Conservation (phyloP, 2,797 vertebrate genomes). For the Halcyon badia region DNA sequence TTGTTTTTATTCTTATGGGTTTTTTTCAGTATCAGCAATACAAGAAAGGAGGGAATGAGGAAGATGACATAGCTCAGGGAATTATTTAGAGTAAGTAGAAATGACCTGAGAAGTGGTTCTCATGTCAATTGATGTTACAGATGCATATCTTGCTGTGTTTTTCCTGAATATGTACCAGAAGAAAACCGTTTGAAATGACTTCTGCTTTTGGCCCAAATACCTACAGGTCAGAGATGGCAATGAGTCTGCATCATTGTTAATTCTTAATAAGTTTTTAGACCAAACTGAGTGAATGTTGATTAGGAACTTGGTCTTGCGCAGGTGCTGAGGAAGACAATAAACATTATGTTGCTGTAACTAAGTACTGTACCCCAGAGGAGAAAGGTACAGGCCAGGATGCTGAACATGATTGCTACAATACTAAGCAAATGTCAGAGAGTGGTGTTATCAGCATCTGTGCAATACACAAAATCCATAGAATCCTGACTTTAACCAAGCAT, state of each 20-base stretch:
- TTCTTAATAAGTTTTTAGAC: neutral
- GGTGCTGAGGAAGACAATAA: neutral
- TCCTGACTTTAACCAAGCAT: neutral
- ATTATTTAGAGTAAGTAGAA: neutral
- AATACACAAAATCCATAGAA: neutral
- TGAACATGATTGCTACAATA: neutral
- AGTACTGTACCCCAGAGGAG: neutral
- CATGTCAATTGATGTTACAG: fast-evolving
- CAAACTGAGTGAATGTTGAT: neutral
- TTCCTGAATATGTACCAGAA: neutral
- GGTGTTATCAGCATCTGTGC: neutral
- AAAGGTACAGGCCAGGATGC: neutral
- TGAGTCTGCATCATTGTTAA: neutral
- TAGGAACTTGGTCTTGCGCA: neutral
- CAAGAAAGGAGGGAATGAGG: neutral
- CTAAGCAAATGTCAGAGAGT: neutral
- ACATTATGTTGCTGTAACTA: fast-evolving
- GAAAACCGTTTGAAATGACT: too few species aligned
- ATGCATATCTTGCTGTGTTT: too few species aligned
- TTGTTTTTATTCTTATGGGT: neutral
- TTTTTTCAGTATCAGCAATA: neutral
- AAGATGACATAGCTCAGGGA: neutral
- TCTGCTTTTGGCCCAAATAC: neutral
- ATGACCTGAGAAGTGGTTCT: fast-evolving
- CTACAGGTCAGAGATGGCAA: neutral